Evolutionary conservation across 2,113 vertebrate species (phyloP).

Genomic region (Paracanthobrama guichenoti): DNA sequence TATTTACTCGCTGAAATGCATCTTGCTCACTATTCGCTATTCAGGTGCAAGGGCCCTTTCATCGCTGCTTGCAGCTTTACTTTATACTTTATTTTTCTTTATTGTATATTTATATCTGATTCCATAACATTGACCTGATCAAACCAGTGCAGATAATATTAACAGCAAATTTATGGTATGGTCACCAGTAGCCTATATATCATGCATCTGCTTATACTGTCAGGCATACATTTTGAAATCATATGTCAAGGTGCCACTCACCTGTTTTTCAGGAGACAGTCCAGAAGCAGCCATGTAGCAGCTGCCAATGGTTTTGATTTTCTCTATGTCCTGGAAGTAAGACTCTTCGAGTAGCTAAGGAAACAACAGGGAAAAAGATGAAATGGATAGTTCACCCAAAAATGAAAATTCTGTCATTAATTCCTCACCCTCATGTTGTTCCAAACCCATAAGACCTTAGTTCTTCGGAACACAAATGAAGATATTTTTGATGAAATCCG

Average conservation of each 20-base stretch:
- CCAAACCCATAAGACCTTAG: too few species aligned
- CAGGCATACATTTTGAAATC: slow-evolving; percentile 1
- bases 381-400: too few species aligned
- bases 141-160: background rate
- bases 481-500: too few species aligned
- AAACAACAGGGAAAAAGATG: background rate
- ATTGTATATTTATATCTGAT: background rate
- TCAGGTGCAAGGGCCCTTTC: too few species aligned
- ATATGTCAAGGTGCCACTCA: slow-evolving; percentile 51
- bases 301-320: slow-evolving; percentile 89
- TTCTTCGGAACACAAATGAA: too few species aligned
- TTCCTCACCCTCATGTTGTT: too few species aligned
- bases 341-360: slow-evolving; percentile 82
- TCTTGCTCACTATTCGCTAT: too few species aligned
- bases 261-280: slow-evolving; percentile 86
- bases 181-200: background rate
- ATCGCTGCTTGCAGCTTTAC: too few species aligned
- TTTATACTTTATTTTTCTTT: background rate
- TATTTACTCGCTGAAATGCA: too few species aligned
- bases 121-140: background rate
- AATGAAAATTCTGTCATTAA: too few species aligned
- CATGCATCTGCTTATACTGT: background rate
- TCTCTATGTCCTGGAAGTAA: slow-evolving; percentile 87
- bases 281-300: slow-evolving; percentile 89
- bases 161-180: background rate